Conservation (phyloP, 2,797 vertebrate genomes). For the Hirundo rustica region DNA sequence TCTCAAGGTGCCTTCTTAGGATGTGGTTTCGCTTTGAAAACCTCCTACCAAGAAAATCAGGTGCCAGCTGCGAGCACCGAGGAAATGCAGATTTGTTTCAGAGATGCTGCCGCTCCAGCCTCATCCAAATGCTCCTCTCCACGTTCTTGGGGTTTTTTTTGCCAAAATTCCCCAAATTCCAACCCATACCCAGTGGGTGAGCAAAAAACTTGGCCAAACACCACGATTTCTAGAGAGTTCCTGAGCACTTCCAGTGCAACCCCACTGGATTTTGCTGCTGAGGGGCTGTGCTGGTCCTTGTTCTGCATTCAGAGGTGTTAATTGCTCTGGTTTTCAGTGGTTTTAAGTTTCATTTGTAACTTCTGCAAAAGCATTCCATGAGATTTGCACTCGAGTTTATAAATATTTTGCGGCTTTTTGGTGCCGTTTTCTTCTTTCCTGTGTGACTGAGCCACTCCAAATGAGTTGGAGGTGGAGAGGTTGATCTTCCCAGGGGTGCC, state of each 20-base stretch:
- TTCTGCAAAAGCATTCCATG: background rate
- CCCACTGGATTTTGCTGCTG: background rate
- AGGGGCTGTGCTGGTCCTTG: background rate
- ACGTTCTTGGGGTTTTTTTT: background rate
- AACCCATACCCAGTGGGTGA: constrained; percentile 73
- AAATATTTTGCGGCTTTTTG: constrained; percentile 23
- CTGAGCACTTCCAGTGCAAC: constrained; percentile 64
- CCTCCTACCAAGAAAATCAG: background rate
- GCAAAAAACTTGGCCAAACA: background rate
- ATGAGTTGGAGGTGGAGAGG: background rate
- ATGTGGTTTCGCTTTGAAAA: background rate
- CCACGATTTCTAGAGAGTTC: constrained; percentile 74
- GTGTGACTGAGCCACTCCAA: background rate
- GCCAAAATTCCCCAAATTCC: constrained; percentile 66
- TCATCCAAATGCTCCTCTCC: background rate
- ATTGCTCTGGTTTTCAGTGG: background rate
- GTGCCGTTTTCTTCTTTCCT: background rate
- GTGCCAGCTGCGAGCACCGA: background rate
- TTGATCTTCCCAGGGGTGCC: background rate
- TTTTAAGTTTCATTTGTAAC: background rate
- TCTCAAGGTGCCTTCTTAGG: background rate
- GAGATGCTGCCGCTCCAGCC: background rate
- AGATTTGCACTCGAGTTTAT: background rate
- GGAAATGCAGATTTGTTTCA: background rate
- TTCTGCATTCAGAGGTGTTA: background rate